phyloP scores from a whole-genome alignment of 2,888 invertebrate species.

The Amphipoea oculea region DNA sequence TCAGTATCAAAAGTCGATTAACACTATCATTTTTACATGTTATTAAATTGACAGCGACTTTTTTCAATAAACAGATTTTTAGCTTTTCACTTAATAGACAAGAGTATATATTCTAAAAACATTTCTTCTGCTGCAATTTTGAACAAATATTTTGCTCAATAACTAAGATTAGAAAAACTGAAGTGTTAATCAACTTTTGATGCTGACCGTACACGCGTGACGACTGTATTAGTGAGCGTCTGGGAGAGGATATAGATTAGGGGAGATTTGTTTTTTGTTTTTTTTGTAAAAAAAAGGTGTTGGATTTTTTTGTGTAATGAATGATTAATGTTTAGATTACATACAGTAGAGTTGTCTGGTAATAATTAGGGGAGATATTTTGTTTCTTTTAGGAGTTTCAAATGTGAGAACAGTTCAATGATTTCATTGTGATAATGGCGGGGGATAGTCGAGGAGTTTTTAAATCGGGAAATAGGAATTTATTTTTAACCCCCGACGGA shows the following conservation, averaged over 20 bases:
- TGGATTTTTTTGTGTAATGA: not conserved
- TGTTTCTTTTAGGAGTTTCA: not conserved
- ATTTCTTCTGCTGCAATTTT: no score
- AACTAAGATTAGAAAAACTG: no score
- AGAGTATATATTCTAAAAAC: no score
- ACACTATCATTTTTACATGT: no score
- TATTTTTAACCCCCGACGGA: not conserved
- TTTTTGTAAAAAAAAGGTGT: not conserved
- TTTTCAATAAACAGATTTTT: no score
- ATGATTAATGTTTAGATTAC: slow-evolving; percentile 12
- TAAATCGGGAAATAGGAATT: not conserved
- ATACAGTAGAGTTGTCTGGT: not conserved
- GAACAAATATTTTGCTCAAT: no score
- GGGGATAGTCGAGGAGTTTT: not conserved
- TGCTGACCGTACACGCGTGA: slow-evolving; percentile 21
- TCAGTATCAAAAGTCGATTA: no score
- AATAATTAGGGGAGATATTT: not conserved
- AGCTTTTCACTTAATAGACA: no score
- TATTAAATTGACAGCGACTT: no score
- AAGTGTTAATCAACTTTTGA: no score
- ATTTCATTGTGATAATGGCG: not conserved
- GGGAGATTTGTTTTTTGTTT: not conserved
- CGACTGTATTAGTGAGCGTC: slow-evolving; percentile 23
- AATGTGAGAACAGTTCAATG: no score
- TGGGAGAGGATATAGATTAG: slow-evolving; percentile 4